A percentile compares a stretch with the other conserved stretches of the same genome.
phyloP scores from a whole-genome alignment of 2,888 invertebrate genomes.

The Iselma pallidipennis region DNA sequence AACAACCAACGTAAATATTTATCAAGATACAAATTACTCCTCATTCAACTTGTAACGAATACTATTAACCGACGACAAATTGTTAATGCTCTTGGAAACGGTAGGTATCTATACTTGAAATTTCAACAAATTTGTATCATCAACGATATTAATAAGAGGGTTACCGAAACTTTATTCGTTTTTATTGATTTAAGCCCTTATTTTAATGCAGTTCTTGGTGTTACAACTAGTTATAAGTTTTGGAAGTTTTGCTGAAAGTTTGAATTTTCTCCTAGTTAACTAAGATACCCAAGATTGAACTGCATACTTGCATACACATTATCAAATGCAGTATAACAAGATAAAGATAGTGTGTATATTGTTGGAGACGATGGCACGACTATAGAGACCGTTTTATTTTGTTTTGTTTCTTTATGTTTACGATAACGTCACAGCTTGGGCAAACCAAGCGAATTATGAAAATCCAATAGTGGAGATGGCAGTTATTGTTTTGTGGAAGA shows the following conservation, averaged over 20 bases:
- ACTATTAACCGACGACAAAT: neutral
- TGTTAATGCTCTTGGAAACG: neutral
- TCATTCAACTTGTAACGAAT: neutral
- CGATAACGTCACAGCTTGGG: conserved; percentile 32
- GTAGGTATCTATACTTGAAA: neutral
- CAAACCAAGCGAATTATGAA: conserved; percentile 44
- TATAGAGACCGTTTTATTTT: too few relatives aligned
- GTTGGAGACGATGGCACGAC: neutral
- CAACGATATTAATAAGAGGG: too few relatives aligned
- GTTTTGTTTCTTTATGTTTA: conserved; percentile 34
- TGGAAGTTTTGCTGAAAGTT: too few relatives aligned
- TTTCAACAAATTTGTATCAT: neutral
- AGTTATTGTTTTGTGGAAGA: conserved; percentile 45
- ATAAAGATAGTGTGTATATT: conserved; percentile 1
- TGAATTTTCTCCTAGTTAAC: conserved; percentile 6
- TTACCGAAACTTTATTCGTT: neutral
- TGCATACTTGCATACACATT: conserved; percentile 7
- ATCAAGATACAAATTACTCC: neutral
- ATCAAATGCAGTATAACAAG: conserved; percentile 15
- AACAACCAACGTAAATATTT: neutral
- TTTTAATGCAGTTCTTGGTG: too few relatives aligned
- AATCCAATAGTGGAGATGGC: conserved; percentile 49
- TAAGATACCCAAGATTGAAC: conserved; percentile 1
- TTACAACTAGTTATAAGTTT: too few relatives aligned
- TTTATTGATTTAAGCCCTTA: neutral